Evolutionary conservation across 2,888 invertebrate species (phyloP).

Genomic region (Alentia gelatinosa): DNA sequence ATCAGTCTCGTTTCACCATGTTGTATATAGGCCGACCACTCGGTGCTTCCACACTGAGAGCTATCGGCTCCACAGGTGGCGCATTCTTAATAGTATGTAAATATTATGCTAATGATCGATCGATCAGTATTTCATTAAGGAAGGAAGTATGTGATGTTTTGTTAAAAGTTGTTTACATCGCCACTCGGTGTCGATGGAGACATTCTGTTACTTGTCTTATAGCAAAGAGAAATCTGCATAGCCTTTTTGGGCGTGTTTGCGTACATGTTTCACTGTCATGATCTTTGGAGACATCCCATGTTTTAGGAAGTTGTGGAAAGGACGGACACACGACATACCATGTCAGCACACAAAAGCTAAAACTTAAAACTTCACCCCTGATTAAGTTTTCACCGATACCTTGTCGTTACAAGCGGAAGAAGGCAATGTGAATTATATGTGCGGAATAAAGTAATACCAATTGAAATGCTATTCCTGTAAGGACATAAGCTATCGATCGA

Average conservation of each 20-base stretch:
- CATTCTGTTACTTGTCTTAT: not conserved
- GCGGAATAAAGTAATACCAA: too few relatives aligned
- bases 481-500: too few relatives aligned
- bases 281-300: not conserved
- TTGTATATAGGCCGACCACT: too few relatives aligned
- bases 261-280: not conserved
- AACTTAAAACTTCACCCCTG: not conserved
- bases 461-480: too few relatives aligned
- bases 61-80: slow-evolving; percentile 4
- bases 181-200: not conserved
- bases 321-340: not conserved
- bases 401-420: too few relatives aligned
- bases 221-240: slow-evolving; percentile 8
- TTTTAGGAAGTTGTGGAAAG: not conserved
- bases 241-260: not conserved
- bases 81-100: slow-evolving; percentile 5
- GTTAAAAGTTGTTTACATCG: not conserved
- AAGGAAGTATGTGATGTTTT: not conserved
- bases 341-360: not conserved
- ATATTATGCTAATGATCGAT: slow-evolving; percentile 21
- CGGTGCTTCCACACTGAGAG: too few relatives aligned
- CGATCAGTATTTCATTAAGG: slow-evolving; percentile 47
- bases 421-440: too few relatives aligned
- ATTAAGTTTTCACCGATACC: not conserved
- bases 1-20: too few relatives aligned